Percentiles rank a stretch among this genome's conserved stretches.
Evolutionary conservation across 2,797 vertebrate genomes (phyloP).

Genomic region (Malacoraja senta): DNA sequence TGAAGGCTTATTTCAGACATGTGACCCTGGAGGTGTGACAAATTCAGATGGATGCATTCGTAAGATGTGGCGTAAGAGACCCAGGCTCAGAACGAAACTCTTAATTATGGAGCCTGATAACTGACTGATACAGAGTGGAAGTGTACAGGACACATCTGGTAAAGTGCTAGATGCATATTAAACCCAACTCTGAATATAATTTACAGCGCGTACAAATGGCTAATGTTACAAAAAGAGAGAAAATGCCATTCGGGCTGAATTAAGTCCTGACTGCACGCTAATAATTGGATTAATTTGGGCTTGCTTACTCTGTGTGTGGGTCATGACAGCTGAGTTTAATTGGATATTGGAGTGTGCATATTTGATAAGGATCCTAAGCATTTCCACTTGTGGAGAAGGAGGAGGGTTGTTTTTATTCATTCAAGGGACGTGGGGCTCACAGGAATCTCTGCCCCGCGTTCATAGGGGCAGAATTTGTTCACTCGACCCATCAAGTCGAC

Average conservation of each 20-base stretch:
- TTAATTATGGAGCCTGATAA: not conserved
- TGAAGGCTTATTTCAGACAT: not conserved
- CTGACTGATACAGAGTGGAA: not conserved
- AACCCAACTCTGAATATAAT: not conserved
- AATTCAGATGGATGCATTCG: not conserved
- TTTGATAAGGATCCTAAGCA: not conserved
- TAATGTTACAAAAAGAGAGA: not conserved
- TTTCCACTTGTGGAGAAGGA: not conserved
- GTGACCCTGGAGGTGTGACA: no score
- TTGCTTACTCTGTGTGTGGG: not conserved
- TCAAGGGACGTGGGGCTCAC: no score
- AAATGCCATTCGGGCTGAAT: not conserved
- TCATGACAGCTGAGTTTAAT: not conserved
- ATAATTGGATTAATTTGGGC: conserved; percentile 11
- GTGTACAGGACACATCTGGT: not conserved
- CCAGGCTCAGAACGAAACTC: not conserved
- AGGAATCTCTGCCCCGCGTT: no score
- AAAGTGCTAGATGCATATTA: not conserved
- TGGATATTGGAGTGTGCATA: not conserved
- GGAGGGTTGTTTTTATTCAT: no score
- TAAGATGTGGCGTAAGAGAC: not conserved
- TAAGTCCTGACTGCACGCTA: not conserved
- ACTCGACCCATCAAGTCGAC: no score
- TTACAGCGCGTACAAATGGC: not conserved
- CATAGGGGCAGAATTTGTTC: no score